phyloP scores from a whole-genome alignment of 2,888 invertebrate species.

The Gari tellinella region DNA sequence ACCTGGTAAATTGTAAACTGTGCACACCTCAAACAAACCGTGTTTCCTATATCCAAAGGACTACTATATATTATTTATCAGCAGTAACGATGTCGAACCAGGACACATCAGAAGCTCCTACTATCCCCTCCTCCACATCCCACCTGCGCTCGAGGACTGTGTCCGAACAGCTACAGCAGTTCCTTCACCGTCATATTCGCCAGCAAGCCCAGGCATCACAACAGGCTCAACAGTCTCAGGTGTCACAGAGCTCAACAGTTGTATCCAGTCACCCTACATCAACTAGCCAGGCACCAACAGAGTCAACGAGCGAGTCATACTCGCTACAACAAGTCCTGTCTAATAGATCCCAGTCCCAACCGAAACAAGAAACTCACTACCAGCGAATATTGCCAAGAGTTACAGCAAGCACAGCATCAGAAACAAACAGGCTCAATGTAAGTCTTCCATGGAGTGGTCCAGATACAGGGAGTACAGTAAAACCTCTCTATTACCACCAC shows the following conservation, averaged over 20 bases:
- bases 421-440: too few relatives aligned
- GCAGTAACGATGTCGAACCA: neutral
- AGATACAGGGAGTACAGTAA: too few relatives aligned
- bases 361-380: conserved; percentile 20
- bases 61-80: too few relatives aligned
- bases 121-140: conserved; percentile 63
- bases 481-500: too few relatives aligned
- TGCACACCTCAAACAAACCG: too few relatives aligned
- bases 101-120: neutral
- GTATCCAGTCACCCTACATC: conserved; percentile 1
- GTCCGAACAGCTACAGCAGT: conserved; percentile 61
- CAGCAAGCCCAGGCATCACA: conserved; percentile 64
- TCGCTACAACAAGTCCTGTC: conserved; percentile 58
- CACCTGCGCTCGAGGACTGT: conserved; percentile 47
- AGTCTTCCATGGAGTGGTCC: too few relatives aligned
- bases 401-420: conserved; percentile 2
- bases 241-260: conserved; percentile 15
- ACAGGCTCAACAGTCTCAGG: conserved; percentile 26
- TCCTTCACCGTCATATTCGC: conserved; percentile 68
- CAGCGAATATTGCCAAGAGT: conserved; percentile 1
- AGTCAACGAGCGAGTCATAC: conserved; percentile 8
- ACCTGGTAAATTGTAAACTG: too few relatives aligned
- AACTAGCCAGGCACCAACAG: neutral
- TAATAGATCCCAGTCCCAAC: conserved; percentile 41
- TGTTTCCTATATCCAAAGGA: too few relatives aligned